Conservation (phyloP, 2,797 vertebrate species). For the Limosa lapponica region DNA sequence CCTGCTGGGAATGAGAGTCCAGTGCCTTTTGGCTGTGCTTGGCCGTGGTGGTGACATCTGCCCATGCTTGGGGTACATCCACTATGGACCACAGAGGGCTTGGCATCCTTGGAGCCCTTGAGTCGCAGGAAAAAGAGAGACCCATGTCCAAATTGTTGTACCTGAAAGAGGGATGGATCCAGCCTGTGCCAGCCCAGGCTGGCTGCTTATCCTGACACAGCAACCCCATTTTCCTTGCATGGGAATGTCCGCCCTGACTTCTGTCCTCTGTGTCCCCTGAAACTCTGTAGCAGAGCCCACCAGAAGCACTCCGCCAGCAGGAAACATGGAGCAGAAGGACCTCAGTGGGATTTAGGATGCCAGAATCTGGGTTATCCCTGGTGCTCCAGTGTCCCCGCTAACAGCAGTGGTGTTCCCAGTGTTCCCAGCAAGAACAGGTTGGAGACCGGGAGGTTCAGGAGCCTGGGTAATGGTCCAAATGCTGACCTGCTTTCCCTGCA, state of each 20-base stretch:
- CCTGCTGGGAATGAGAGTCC: neutral
- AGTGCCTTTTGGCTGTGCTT: neutral
- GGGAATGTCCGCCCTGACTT: neutral
- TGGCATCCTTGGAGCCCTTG: neutral
- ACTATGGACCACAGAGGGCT: neutral
- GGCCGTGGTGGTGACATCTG: neutral
- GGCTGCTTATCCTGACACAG: neutral
- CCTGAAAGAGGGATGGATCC: neutral
- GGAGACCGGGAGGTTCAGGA: neutral
- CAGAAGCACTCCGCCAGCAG: neutral
- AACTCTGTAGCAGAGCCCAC: neutral
- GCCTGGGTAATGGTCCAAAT: neutral
- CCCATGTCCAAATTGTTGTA: neutral
- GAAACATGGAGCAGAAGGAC: neutral
- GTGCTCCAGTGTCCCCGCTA: neutral
- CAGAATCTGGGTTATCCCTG: neutral
- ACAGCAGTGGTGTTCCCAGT: neutral
- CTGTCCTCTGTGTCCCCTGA: neutral
- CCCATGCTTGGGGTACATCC: neutral
- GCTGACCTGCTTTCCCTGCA: neutral
- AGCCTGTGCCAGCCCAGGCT: neutral
- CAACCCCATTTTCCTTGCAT: neutral
- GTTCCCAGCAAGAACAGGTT: rapidly evolving
- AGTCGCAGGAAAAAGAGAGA: neutral
- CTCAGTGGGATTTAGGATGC: neutral